Evolutionary conservation across 2,797 vertebrate genomes (phyloP), one percentile per base, ranked within the genome.

Genomic region (Momotus momota): DNA sequence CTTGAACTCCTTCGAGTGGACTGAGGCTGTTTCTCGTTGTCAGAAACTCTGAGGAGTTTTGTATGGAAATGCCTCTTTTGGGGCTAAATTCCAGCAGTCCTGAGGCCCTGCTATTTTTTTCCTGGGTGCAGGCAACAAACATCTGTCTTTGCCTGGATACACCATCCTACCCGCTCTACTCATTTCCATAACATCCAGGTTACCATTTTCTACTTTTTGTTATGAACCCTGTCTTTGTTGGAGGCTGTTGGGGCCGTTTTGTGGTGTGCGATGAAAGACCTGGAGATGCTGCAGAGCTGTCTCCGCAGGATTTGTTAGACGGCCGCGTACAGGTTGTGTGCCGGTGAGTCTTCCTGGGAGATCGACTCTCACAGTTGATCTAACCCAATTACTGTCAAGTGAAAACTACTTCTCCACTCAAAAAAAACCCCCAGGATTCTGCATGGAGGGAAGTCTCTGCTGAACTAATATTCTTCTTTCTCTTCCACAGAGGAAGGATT

Each of bases 181-280:
- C 0, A 17, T 21, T 46, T 38, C 52, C 29, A 1, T 2, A 14
- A 7, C 3, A 10, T 25, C 10, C 65, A 13, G 2, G 21, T 6
- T 26, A 40, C 1, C 2, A 9, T 81, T 48, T 23, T 14, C 40
- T 21, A 26, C 12, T 7, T 38, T 90, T 33, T 14, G 7, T 19
- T 21, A 8, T 40, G 41, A 55, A 33, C 5, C 26, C 33, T 0
- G 35, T 2, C 5, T 35, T 33, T 26, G 18, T 20, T 38, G 77
- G 27, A 26, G 40, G 43, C 48, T 49, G 52, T 16, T 49, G 51
- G 27, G 51, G 27, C 64, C 14, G 14, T 0, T 46, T 20, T 4
- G 18, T 31, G 54, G 29, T 5, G 35, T 12, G 29, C 10, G 61
- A 13, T 12, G 33, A 35, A 7, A 2, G 31, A 10, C 27, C 88